Percentiles rank a stretch among this genome's conserved stretches.
Conservation (phyloP, 2,888 invertebrate genomes). For the Scelioninae gen. 1 region DNA sequence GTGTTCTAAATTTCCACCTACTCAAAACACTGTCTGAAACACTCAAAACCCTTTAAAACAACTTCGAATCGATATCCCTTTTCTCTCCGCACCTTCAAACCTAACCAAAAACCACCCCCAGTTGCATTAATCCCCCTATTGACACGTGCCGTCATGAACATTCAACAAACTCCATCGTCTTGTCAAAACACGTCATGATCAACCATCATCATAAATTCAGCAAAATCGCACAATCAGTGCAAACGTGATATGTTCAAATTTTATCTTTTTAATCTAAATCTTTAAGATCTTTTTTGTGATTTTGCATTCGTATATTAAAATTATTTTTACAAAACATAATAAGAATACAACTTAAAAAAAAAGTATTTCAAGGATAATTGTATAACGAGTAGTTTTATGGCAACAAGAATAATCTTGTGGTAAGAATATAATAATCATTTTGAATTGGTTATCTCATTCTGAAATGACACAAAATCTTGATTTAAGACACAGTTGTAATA, state of each 20-base stretch:
- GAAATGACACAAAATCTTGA: too few species aligned
- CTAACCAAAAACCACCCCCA: constrained; percentile 51
- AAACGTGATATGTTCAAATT: constrained; percentile 11
- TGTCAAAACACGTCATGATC: constrained; percentile 54
- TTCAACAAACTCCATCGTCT: constrained; percentile 50
- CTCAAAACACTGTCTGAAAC: constrained; percentile 4
- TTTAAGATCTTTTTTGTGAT: neutral
- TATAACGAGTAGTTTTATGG: too few species aligned
- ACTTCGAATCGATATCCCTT: constrained; percentile 44
- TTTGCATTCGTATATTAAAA: neutral
- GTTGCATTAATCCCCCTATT: constrained; percentile 33
- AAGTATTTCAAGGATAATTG: neutral
- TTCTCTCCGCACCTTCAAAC: constrained; percentile 4
- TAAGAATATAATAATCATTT: too few species aligned
- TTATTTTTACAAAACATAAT: neutral
- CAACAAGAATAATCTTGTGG: too few species aligned
- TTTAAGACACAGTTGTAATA: too few species aligned
- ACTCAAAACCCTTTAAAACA: constrained; percentile 38
- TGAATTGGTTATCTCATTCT: too few species aligned
- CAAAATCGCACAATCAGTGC: constrained; percentile 12
- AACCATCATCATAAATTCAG: constrained; percentile 35
- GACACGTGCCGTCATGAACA: constrained; percentile 56
- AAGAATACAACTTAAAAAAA: neutral
- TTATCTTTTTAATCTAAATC: constrained; percentile 2
- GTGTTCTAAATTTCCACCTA: constrained; percentile 28